phyloP scores from a whole-genome alignment of 1,140 invertebrate species.

The Zeugodacus cucurbitae region DNA sequence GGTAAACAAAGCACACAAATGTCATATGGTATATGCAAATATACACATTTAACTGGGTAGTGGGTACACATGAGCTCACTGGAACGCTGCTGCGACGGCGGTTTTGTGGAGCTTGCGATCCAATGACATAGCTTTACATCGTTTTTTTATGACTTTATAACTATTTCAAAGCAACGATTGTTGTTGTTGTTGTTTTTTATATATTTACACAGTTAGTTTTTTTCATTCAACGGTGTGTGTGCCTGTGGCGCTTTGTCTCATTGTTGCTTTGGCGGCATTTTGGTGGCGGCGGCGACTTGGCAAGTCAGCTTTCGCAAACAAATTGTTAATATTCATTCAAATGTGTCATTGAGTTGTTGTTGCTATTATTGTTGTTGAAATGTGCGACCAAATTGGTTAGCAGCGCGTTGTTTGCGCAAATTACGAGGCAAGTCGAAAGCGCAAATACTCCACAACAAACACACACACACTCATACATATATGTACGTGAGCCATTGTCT shows the following conservation, averaged over 20 bases:
- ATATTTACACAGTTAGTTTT: background rate
- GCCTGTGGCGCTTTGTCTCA: background rate
- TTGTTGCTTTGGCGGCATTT: constrained; percentile 14
- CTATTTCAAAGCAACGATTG: background rate
- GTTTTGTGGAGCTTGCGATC: too few relatives aligned
- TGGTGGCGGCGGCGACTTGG: background rate
- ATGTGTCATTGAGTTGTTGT: constrained; percentile 10
- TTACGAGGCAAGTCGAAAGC: background rate
- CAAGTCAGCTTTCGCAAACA: background rate
- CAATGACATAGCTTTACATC: background rate
- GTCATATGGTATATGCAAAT: background rate
- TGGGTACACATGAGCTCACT: too few relatives aligned
- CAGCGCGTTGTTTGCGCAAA: constrained; percentile 4
- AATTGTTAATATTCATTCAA: constrained; percentile 18
- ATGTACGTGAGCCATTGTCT: background rate
- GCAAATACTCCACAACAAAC: background rate
- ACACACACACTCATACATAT: background rate
- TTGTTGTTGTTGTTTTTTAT: background rate
- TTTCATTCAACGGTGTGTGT: background rate
- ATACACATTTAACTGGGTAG: background rate
- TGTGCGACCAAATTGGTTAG: constrained; percentile 6
- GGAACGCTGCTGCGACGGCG: too few relatives aligned
- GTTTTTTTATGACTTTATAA: background rate
- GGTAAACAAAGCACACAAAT: constrained; percentile 13
- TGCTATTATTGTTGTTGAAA: too few relatives aligned